These are phyloP conservation scores for Volucella inanis DNA, from an alignment of 2,888 invertebrate genomes.

Conservation along the genomic window DNA sequence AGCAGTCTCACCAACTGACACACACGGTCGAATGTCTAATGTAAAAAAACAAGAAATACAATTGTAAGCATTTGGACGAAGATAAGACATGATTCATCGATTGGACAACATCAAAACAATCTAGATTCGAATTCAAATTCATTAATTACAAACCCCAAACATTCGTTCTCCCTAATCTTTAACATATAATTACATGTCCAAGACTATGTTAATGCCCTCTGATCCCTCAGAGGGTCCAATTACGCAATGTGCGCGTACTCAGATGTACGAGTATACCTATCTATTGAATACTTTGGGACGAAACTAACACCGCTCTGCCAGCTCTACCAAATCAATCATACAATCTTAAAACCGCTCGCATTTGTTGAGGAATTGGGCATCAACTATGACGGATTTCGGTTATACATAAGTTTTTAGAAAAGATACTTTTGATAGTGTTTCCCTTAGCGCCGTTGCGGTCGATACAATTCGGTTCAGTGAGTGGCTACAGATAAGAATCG, in stretches of 20 bases:
- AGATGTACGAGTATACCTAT: conserved; percentile 8
- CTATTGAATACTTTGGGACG: conserved; percentile 7
- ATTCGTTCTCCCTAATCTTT: conserved; percentile 26
- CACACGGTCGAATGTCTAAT: neutral
- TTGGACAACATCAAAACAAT: conserved; percentile 13
- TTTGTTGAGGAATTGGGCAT: conserved; percentile 67
- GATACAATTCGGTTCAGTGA: conserved; percentile 53
- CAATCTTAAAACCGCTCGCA: conserved; percentile 37
- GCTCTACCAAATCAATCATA: conserved; percentile 59
- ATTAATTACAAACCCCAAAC: conserved; percentile 55
- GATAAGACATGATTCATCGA: conserved; percentile 63
- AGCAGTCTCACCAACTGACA: too few species aligned
- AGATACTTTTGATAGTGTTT: conserved; percentile 49
- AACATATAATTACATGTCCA: conserved; percentile 62
- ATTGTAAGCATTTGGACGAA: too few species aligned
- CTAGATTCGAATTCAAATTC: conserved; percentile 20
- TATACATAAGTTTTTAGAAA: conserved; percentile 6
- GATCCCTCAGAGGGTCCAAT: conserved; percentile 42
- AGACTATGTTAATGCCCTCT: conserved; percentile 49
- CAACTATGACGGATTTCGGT: conserved; percentile 58
- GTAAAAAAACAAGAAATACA: neutral
- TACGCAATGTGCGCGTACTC: conserved; percentile 14
- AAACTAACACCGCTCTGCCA: conserved; percentile 28
- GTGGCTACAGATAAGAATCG: conserved; percentile 58
- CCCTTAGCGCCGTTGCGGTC: conserved; percentile 43